Percentiles rank a stretch among this genome's conserved stretches.
phyloP scores from a whole-genome alignment of 2,888 invertebrate genomes.

The Drosophila bunnanda region DNA sequence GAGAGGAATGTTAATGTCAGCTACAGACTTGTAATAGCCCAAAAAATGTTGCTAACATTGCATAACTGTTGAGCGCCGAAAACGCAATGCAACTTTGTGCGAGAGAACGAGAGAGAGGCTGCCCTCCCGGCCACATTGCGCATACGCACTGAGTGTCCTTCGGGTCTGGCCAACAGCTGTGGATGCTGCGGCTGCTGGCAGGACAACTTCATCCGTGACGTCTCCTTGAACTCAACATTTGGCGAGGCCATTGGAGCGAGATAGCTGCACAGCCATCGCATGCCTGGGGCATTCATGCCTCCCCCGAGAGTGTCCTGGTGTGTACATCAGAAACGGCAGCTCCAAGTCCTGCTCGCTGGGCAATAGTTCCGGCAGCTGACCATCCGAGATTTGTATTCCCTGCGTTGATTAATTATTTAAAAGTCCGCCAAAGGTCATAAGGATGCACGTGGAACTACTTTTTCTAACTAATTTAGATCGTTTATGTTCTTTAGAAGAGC shows the following conservation, averaged over 20 bases:
- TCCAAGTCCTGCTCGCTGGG: constrained; percentile 38
- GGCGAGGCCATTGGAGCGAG: constrained; percentile 64
- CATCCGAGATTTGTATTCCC: background rate
- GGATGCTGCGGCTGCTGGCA: constrained; percentile 50
- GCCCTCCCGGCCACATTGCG: constrained; percentile 17
- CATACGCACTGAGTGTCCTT: constrained; percentile 59
- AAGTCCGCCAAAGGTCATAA: constrained; percentile 8
- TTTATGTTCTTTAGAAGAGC: background rate
- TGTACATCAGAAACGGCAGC: constrained; percentile 24
- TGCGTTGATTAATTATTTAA: constrained; percentile 23
- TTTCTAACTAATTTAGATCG: background rate
- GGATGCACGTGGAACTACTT: background rate
- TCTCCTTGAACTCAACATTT: constrained; percentile 80
- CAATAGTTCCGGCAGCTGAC: constrained; percentile 55
- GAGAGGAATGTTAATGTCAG: constrained; percentile 14
- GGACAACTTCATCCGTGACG: constrained; percentile 65
- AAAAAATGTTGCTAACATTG: constrained; percentile 56
- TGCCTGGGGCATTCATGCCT: constrained; percentile 12
- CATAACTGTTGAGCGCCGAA: constrained; percentile 71
- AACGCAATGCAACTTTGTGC: constrained; percentile 40
- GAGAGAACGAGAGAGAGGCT: constrained; percentile 26
- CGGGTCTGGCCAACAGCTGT: constrained; percentile 63
- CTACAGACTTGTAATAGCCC: constrained; percentile 18
- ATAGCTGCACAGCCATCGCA: constrained; percentile 23
- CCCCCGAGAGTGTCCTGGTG: constrained; percentile 17